These are phyloP conservation scores for Lytechinus variegatus DNA, from an alignment of 35 echinoderm and acorn worm genomes.

Conservation along the genomic window DNA sequence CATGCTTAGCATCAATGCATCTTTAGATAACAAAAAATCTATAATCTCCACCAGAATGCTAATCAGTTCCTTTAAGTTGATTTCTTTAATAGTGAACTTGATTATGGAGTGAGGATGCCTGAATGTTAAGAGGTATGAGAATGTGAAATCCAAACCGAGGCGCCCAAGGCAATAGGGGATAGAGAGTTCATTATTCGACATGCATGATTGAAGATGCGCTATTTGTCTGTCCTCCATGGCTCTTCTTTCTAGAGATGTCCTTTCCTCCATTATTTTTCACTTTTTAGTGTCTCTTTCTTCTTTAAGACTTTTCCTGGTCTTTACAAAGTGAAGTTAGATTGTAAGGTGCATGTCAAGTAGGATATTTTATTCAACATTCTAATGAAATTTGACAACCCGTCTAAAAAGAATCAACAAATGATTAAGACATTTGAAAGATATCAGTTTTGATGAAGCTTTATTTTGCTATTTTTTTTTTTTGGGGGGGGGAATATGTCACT, in stretches of 20 bases:
- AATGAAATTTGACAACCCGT: too few relatives aligned
- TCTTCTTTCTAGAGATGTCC: neutral
- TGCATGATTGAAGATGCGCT: neutral
- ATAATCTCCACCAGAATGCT: neutral
- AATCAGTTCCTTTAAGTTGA: neutral
- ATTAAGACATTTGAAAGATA: too few relatives aligned
- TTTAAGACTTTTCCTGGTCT: neutral
- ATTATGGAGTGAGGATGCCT: neutral
- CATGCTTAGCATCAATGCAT: too few relatives aligned
- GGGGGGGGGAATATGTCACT: too few relatives aligned
- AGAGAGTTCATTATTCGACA: neutral
- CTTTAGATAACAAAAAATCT: too few relatives aligned
- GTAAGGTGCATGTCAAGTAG: too few relatives aligned
- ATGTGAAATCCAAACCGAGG: neutral
- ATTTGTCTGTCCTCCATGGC: neutral
- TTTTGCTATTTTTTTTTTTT: too few relatives aligned
- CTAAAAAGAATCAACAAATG: too few relatives aligned
- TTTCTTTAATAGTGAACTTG: neutral
- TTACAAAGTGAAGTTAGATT: neutral
- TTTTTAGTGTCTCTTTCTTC: neutral
- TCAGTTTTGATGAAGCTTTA: too few relatives aligned
- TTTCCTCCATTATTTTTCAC: neutral
- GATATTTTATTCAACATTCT: too few relatives aligned
- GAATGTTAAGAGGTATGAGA: neutral
- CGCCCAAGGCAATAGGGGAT: neutral